Conservation (phyloP, 2,797 vertebrate genomes). For the Scolopax rusticola region DNA sequence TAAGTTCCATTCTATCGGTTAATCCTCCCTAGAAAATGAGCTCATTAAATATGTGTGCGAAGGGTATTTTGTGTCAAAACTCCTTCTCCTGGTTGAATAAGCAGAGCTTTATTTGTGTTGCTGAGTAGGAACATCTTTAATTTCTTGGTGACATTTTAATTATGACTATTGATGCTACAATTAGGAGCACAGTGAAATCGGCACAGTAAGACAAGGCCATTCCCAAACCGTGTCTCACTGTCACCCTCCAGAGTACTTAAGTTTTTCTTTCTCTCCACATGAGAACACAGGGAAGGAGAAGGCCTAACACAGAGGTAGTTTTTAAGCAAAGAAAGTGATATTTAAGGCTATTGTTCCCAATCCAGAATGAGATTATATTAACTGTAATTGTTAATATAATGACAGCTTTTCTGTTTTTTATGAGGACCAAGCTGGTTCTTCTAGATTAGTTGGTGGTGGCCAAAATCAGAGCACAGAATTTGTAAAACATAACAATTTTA, state of each 20-base stretch:
- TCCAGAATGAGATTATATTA: neutral
- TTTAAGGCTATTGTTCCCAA: neutral
- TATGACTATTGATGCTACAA: neutral
- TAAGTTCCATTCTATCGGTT: conserved; percentile 32
- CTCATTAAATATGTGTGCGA: conserved; percentile 47
- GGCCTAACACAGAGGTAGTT: neutral
- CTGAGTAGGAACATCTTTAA: neutral
- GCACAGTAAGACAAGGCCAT: neutral
- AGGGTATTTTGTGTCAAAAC: conserved; percentile 34
- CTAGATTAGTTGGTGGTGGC: neutral
- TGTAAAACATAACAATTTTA: neutral
- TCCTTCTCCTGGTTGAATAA: conserved; percentile 17
- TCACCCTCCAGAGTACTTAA: neutral
- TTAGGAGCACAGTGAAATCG: conserved; percentile 25
- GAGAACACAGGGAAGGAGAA: neutral
- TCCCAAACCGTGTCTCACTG: neutral
- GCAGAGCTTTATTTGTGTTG: conserved; percentile 16
- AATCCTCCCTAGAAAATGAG: conserved; percentile 59
- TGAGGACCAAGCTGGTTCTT: neutral
- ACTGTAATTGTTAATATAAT: neutral
- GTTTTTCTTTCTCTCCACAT: neutral
- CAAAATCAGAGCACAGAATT: neutral
- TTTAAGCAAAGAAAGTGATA: neutral
- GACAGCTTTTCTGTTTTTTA: neutral
- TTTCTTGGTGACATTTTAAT: conserved; percentile 19